These are phyloP conservation scores for Chiloscyllium plagiosum DNA, from an alignment of 2,113 vertebrate genomes.

Conservation along the genomic window DNA sequence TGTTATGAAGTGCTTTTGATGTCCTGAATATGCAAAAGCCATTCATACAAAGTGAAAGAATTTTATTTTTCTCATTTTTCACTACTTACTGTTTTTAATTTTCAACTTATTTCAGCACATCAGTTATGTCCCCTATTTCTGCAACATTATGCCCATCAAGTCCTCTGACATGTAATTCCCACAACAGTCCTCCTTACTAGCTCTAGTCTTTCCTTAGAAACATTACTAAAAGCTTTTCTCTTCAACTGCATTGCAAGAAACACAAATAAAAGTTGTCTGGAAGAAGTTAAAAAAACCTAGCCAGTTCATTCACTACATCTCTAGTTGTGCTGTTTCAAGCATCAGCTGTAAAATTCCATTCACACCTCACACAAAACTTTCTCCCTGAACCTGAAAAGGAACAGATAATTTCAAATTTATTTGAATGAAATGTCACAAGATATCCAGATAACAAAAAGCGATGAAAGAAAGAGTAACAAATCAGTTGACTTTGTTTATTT, in stretches of 20 bases:
- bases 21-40: neutral
- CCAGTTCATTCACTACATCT: neutral
- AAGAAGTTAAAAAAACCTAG: neutral
- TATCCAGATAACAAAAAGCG: neutral
- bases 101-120: neutral
- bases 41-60: neutral
- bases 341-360: neutral
- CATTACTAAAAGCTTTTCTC: neutral
- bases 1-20: neutral
- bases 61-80: neutral
- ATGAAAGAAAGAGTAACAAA: neutral
- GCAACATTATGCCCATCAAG: neutral
- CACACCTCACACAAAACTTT: neutral
- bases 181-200: neutral
- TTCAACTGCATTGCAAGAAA: neutral
- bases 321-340: neutral
- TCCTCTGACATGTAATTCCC: no score
- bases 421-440: neutral
- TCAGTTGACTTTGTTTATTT: neutral
- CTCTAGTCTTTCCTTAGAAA: neutral
- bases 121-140: neutral
- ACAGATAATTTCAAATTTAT: neutral
- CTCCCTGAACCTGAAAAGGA: neutral
- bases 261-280: neutral
- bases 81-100: neutral